A percentile compares a stretch with the other conserved stretches of the same genome.
phyloP scores from a whole-genome alignment of 2,888 invertebrate genomes.

The Deilephila porcellus region DNA sequence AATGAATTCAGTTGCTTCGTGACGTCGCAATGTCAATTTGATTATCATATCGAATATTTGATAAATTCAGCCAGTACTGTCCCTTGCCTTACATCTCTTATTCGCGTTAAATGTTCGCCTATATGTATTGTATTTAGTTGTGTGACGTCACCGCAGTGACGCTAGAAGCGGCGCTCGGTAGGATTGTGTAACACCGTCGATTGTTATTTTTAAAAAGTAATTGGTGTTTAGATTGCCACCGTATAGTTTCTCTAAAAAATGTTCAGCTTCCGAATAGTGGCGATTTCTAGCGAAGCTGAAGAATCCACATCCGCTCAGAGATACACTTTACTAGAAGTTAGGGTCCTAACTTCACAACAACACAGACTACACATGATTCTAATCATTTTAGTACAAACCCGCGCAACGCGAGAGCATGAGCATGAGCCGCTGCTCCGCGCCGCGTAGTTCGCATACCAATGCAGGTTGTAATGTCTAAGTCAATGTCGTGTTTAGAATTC shows the following conservation, averaged over 20 bases:
- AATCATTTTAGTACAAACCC: too few relatives aligned
- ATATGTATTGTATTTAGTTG: background rate
- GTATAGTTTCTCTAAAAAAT: background rate
- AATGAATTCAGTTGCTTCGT: too few relatives aligned
- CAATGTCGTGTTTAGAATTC: background rate
- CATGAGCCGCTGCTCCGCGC: background rate
- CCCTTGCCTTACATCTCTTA: background rate
- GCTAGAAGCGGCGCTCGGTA: background rate
- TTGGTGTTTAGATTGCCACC: background rate
- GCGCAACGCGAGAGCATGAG: too few relatives aligned
- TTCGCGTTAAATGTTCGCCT: background rate
- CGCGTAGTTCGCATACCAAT: background rate
- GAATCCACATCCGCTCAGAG: too few relatives aligned
- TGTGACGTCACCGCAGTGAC: background rate
- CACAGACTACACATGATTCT: too few relatives aligned
- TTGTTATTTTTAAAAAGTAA: background rate
- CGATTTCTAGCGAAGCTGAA: background rate
- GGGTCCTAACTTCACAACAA: too few relatives aligned
- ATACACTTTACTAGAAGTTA: too few relatives aligned
- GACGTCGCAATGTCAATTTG: too few relatives aligned
- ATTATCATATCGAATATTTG: too few relatives aligned
- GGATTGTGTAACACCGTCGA: background rate
- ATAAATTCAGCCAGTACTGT: too few relatives aligned
- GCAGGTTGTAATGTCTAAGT: background rate
- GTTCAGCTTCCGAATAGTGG: background rate